Base-by-base conservation (phyloP, 2,888 invertebrate species). In the Tetropium fuscum region DNA sequence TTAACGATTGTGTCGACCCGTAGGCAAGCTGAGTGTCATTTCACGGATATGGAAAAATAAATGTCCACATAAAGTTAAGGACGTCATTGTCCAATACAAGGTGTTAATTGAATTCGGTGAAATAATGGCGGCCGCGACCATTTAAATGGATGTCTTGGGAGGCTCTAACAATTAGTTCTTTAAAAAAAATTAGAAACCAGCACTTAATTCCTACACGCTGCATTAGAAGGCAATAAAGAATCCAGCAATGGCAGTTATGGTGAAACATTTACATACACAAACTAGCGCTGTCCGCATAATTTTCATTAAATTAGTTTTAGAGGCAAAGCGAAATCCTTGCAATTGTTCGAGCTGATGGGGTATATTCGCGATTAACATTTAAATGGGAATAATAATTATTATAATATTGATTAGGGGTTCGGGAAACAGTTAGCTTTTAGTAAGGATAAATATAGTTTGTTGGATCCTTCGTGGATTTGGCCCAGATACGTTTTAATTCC, bases 311-410 rank as follows among this genome's bases (percentile, higher is more conserved):
- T 54, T 58, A 49, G 51, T 51, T 55, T 53, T 48, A 41, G 53
- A 56, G 49, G 34, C 36, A 44, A 38, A 49, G 30, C 55, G 11
- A 57, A 58, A 58, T 62, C 48, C 55, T 18, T 47, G 16, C 48
- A 62, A 58, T 54, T 41, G 58, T 51, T 45, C 20, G 20, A 57
- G 53, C 47, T 47, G 27, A 51, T 53, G 58, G 45, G 43, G 41
- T 58, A 58, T 53, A 53, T 53, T 53, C 32, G 43, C 44, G 53
- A 60, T 60, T 60, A 60, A 57, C 53, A 59, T 59, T 59, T 49
- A 59, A 59, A 48, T 48, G 34, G 41, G 43, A 54, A 53, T 48
- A 49, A 58, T 58, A 53, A 34, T 41, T 41, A n/a, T 41, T 41
- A 44, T 27, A 44, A 44, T 44, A 44, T 44, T 44, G 27, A 44